Percentiles rank a stretch among this genome's conserved stretches.
Evolutionary conservation across 2,888 invertebrate species (phyloP).

Genomic region (Mythimna lalbum): DNA sequence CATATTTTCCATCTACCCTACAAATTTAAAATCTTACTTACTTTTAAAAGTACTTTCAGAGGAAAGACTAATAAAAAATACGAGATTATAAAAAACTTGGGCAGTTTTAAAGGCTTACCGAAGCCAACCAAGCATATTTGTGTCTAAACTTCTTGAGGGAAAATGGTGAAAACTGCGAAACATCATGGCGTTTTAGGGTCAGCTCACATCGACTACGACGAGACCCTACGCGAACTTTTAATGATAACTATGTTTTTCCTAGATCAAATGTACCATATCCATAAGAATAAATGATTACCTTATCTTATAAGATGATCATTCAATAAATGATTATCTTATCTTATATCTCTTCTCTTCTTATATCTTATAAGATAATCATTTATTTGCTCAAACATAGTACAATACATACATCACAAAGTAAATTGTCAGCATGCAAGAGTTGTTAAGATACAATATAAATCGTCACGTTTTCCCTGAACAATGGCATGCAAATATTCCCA

Average conservation of each 20-base stretch:
- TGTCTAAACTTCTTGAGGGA: conserved; percentile 14
- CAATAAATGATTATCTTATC: no score
- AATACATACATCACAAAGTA: no score
- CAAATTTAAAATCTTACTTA: conserved; percentile 8
- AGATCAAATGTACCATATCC: neutral
- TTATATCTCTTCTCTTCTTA: no score
- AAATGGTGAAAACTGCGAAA: conserved; percentile 26
- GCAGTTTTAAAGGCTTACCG: conserved; percentile 41
- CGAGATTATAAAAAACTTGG: conserved; percentile 42
- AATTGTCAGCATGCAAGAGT: no score
- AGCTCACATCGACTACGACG: neutral
- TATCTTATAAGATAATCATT: no score
- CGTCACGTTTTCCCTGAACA: no score
- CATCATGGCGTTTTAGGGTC: conserved; percentile 26
- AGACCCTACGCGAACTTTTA: neutral
- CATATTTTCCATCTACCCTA: neutral
- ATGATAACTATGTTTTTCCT: neutral
- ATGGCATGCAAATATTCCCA: no score
- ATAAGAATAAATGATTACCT: no score
- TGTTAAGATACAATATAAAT: no score
- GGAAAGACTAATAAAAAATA: conserved; percentile 42
- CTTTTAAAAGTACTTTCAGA: conserved; percentile 12
- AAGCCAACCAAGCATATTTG: conserved; percentile 21
- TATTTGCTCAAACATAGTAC: no score
- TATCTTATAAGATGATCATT: no score